These are phyloP conservation scores for Limnothrissa miodon DNA, from an alignment of 2,113 vertebrate genomes.

Conservation along the genomic window DNA sequence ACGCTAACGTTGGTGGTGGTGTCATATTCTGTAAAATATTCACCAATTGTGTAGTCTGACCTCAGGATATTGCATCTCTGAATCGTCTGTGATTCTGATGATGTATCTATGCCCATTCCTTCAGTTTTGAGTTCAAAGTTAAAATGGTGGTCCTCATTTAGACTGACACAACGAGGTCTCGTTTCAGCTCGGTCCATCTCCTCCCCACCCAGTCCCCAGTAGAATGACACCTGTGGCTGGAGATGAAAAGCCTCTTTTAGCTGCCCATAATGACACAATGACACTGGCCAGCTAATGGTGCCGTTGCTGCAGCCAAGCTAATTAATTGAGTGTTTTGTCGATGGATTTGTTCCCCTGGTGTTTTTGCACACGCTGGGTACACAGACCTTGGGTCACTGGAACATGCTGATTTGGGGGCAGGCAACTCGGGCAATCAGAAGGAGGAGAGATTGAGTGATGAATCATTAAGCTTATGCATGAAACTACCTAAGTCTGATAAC, in stretches of 20 bases:
- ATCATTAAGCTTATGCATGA: neutral
- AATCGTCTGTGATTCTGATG: too few relatives aligned
- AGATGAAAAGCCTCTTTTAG: slow-evolving; percentile 32
- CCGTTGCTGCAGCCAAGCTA: slow-evolving; percentile 27
- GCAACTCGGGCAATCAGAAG: neutral
- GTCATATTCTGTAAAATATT: too few relatives aligned
- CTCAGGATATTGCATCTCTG: neutral
- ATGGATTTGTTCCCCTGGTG: slow-evolving; percentile 36
- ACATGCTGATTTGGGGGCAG: slow-evolving; percentile 25
- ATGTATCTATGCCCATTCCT: neutral
- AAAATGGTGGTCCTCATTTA: neutral
- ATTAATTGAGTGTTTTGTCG: slow-evolving; percentile 46
- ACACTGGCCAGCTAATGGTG: slow-evolving; percentile 44
- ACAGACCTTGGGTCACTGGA: slow-evolving; percentile 27
- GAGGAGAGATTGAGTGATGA: neutral
- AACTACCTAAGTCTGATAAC: neutral
- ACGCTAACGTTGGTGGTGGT: neutral
- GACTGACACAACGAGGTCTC: neutral
- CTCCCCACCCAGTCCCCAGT: neutral
- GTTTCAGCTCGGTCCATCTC: neutral
- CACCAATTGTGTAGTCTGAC: neutral
- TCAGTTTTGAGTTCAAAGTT: too few relatives aligned
- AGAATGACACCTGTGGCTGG: neutral
- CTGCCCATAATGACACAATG: slow-evolving; percentile 32
- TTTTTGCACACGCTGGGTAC: neutral